Evolutionary conservation across 2,113 vertebrate genomes (phyloP).

Genomic region (Bos indicus): DNA sequence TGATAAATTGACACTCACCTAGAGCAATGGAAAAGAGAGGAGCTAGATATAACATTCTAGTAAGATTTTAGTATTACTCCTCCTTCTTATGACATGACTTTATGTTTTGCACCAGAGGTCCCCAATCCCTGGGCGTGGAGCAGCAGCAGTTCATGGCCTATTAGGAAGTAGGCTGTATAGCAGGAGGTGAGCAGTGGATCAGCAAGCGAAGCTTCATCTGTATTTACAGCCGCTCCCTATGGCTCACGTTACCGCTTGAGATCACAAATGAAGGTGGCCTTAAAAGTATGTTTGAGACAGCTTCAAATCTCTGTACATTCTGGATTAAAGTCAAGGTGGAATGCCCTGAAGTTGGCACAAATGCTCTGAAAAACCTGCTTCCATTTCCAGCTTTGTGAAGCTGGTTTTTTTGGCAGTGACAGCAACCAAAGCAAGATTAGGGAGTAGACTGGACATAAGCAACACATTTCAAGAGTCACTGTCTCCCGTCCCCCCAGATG

Average conservation of each 20-base stretch:
- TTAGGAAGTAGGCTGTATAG: neutral
- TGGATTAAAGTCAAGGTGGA: neutral
- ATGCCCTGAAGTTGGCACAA: neutral
- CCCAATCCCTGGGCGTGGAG: neutral
- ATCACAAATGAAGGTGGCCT: neutral
- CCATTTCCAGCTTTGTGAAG: neutral
- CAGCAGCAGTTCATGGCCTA: neutral
- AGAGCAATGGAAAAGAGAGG: neutral
- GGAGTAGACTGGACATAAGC: neutral
- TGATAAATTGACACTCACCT: neutral
- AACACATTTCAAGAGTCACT: neutral
- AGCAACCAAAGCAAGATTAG: neutral
- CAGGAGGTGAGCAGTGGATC: neutral
- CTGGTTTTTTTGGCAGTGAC: neutral
- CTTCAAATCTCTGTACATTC: neutral
- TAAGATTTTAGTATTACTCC: neutral
- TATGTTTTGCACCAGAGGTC: neutral
- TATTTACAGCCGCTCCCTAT: neutral
- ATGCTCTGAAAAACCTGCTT: neutral
- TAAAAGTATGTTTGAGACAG: neutral
- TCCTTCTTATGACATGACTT: neutral
- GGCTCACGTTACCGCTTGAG: neutral
- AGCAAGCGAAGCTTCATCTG: neutral
- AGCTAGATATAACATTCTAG: neutral
- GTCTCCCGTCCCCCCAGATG: fast-evolving